phyloP scores from a whole-genome alignment of 2,888 invertebrate species.

The Phengaris alcon region DNA sequence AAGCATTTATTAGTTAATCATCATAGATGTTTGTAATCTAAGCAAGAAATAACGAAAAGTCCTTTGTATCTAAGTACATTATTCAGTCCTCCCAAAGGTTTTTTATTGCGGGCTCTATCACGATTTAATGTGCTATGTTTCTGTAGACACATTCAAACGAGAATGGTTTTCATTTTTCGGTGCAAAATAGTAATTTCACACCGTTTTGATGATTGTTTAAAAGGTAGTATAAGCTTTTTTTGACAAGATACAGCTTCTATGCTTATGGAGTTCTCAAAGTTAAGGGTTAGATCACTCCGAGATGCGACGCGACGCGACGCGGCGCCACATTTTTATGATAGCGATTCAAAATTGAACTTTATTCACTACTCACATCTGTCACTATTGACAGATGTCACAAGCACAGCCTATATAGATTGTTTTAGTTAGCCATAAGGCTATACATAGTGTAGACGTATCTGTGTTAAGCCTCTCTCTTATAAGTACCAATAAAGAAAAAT shows the following conservation, averaged over 20 bases:
- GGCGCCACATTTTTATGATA: no score
- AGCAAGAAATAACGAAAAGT: constrained; percentile 13
- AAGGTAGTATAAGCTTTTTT: background rate
- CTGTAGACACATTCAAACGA: constrained; percentile 25
- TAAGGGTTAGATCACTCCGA: no score
- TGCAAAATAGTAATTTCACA: no score
- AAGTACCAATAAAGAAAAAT: no score
- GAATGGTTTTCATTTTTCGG: constrained; percentile 27
- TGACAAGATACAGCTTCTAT: background rate
- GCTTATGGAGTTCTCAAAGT: background rate
- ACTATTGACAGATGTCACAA: no score
- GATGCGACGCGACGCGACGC: no score
- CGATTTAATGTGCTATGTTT: constrained; percentile 26
- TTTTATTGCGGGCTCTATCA: constrained; percentile 22
- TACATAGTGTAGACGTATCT: no score
- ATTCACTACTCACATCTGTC: no score
- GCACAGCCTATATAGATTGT: no score
- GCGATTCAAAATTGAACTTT: no score
- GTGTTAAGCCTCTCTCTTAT: no score
- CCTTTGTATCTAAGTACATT: constrained; percentile 19
- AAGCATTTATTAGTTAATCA: constrained; percentile 23
- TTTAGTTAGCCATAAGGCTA: no score
- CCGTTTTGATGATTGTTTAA: constrained; percentile 7
- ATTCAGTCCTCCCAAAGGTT: constrained; percentile 24
- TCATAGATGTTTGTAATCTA: constrained; percentile 26